phyloP scores from a whole-genome alignment of 2,113 vertebrate genomes.

The Lepidothrix coronata region DNA sequence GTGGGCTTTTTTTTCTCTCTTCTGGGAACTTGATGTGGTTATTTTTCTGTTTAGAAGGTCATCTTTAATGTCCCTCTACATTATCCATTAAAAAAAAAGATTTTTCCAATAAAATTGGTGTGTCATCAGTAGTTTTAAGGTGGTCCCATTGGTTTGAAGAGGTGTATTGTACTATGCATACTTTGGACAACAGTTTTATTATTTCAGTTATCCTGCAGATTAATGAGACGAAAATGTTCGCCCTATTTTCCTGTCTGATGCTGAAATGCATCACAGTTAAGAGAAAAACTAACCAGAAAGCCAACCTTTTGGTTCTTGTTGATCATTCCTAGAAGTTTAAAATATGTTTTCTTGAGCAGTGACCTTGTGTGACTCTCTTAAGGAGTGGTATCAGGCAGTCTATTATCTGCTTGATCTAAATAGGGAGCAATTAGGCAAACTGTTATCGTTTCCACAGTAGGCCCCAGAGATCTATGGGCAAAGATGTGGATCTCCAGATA shows the following conservation, averaged over 20 bases:
- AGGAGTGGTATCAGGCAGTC: neutral
- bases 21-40: neutral
- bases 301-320: neutral
- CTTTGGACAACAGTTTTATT: neutral
- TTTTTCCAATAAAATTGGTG: neutral
- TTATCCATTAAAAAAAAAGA: neutral
- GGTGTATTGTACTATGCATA: neutral
- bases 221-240: neutral
- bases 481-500: neutral
- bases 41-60: neutral
- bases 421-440: neutral
- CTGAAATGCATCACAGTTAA: neutral
- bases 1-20: neutral
- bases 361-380: neutral
- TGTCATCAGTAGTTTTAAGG: neutral
- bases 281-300: neutral
- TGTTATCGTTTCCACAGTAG: neutral
- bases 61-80: neutral
- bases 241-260: neutral
- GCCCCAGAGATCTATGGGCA: neutral
- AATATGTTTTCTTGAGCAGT: neutral
- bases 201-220: neutral
- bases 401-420: neutral
- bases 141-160: neutral
- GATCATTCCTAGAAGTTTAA: neutral